These are phyloP conservation scores for Hemiprocne comata DNA, from an alignment of 2,113 vertebrate genomes.

Conservation along the genomic window DNA sequence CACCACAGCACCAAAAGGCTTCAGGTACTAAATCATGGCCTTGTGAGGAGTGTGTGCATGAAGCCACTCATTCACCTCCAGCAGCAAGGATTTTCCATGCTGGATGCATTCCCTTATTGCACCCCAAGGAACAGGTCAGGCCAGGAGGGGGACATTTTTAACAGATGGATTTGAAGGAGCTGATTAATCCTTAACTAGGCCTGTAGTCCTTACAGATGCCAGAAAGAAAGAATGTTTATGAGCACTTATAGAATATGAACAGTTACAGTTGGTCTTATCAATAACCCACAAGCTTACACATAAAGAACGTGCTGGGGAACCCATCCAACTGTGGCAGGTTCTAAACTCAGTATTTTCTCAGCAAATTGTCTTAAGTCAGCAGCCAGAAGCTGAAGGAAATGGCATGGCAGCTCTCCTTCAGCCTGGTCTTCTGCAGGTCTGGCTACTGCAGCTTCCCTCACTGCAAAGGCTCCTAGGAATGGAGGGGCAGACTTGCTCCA, in stretches of 20 bases:
- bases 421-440: background rate
- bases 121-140: background rate
- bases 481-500: background rate
- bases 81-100: background rate
- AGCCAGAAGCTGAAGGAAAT: background rate
- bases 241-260: background rate
- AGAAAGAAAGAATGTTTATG: background rate
- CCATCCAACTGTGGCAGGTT: background rate
- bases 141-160: background rate
- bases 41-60: fast-evolving
- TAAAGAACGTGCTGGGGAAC: background rate
- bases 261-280: background rate
- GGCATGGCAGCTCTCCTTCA: background rate
- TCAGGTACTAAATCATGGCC: background rate
- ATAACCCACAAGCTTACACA: background rate
- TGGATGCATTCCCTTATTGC: background rate
- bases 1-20: background rate
- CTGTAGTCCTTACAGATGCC: background rate
- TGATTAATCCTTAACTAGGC: background rate
- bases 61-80: background rate
- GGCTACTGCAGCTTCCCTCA: background rate
- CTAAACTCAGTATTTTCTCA: background rate
- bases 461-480: background rate
- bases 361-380: background rate
- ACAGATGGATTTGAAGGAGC: background rate